phyloP scores from a whole-genome alignment of 2,113 vertebrate species.

The Rhombomys opimus region DNA sequence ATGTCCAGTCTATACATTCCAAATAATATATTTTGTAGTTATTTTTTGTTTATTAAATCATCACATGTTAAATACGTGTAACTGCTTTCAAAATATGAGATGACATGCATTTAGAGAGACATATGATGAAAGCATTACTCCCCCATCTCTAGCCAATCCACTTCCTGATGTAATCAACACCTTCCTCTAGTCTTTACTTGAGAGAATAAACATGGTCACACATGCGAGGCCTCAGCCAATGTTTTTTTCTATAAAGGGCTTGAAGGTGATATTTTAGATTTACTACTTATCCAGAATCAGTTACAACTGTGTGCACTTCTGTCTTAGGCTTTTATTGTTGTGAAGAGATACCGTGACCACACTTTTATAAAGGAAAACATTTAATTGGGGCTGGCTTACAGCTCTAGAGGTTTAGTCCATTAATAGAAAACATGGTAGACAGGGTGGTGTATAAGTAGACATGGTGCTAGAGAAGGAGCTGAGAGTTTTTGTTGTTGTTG shows the following conservation, averaged over 20 bases:
- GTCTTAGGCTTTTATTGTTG: background rate
- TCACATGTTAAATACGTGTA: background rate
- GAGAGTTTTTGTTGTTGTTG: too few species aligned
- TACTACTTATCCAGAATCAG: background rate
- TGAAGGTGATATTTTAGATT: background rate
- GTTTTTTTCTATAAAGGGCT: background rate
- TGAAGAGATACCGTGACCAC: background rate
- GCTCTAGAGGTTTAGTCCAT: background rate
- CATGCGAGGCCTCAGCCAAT: background rate
- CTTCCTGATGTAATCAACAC: background rate
- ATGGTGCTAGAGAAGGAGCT: background rate
- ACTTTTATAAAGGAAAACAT: background rate
- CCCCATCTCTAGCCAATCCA: too few species aligned
- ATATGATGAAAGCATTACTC: background rate
- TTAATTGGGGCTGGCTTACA: background rate
- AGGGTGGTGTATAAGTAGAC: background rate
- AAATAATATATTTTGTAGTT: conserved; percentile 1
- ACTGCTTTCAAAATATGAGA: conserved; percentile 5
- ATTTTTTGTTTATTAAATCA: background rate
- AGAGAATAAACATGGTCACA: background rate
- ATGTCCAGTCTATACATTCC: background rate
- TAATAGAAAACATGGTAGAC: background rate
- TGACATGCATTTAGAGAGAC: background rate
- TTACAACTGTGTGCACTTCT: background rate
- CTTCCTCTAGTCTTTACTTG: background rate